Evolutionary conservation across 2,888 invertebrate genomes (phyloP).

Genomic region (Sicus ferrugineus): DNA sequence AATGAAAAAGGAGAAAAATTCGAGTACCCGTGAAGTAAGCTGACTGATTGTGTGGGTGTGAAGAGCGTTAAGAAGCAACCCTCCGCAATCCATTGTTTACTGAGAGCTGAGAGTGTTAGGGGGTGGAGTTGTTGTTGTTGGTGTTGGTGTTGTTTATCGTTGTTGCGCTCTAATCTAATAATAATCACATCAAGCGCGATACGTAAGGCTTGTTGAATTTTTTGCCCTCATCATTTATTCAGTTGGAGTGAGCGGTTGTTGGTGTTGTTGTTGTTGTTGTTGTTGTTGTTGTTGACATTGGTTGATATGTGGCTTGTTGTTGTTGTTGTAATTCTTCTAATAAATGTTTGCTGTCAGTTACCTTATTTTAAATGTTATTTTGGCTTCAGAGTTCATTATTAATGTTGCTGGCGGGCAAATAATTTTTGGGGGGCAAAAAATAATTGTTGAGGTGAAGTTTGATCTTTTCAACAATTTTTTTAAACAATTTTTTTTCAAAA

Average conservation of each 20-base stretch:
- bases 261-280: neutral
- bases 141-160: slow-evolving; percentile 23
- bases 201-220: slow-evolving; percentile 33
- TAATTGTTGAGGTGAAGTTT: no score
- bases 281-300: slow-evolving; percentile 9
- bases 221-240: slow-evolving; percentile 37
- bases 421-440: no score
- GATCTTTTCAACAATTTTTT: no score
- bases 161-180: slow-evolving; percentile 59
- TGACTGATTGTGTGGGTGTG: neutral
- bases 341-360: slow-evolving; percentile 41
- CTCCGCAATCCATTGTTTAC: slow-evolving; percentile 19
- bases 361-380: slow-evolving; percentile 38
- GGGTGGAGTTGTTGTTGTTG: slow-evolving; percentile 6
- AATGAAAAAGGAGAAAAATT: slow-evolving; percentile 42
- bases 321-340: neutral
- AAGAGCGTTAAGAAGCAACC: slow-evolving; percentile 15
- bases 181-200: slow-evolving; percentile 57
- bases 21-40: slow-evolving; percentile 18
- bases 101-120: slow-evolving; percentile 17
- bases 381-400: neutral
- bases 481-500: no score
- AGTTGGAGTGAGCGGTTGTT: slow-evolving; percentile 42
- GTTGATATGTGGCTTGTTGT: neutral
- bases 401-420: neutral